Evolutionary conservation across 2,113 vertebrate species (phyloP).

Genomic region (Atractosteus spatula): DNA sequence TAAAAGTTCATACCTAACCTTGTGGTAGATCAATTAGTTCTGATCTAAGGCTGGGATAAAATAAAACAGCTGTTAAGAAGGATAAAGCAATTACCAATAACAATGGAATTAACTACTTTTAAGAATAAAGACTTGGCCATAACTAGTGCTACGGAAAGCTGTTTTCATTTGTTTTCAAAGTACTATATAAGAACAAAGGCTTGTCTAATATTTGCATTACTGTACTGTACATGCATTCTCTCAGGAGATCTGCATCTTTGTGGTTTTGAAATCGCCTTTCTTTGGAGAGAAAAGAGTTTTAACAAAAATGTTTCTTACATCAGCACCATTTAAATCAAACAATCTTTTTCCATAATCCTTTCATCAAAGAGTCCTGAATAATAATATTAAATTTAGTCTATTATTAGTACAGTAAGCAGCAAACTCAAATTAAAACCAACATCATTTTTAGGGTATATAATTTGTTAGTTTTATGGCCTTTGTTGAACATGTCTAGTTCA

Average conservation of each 20-base stretch:
- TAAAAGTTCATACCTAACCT: not conserved
- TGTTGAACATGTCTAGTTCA: too few species aligned
- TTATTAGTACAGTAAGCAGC: too few species aligned
- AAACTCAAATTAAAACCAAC: too few species aligned
- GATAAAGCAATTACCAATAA: not conserved
- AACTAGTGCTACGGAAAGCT: not conserved
- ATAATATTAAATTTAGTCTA: too few species aligned
- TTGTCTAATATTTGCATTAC: not conserved
- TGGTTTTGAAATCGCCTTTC: too few species aligned
- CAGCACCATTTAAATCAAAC: too few species aligned
- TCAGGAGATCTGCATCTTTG: not conserved
- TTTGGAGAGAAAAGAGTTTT: too few species aligned
- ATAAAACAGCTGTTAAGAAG: slow-evolving; percentile 16
- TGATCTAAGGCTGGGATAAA: not conserved
- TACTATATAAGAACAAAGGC: not conserved
- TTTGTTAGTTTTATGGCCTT: too few species aligned
- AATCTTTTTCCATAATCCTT: too few species aligned
- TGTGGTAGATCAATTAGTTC: slow-evolving; percentile 11
- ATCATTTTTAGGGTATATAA: too few species aligned
- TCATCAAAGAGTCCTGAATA: too few species aligned
- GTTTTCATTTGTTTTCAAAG: slow-evolving; percentile 6
- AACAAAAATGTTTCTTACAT: too few species aligned
- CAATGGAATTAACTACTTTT: not conserved
- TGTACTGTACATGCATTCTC: not conserved
- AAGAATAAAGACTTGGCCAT: slow-evolving; percentile 14